phyloP scores from a whole-genome alignment of 1,140 invertebrate species.

The Lycorma delicatula region DNA sequence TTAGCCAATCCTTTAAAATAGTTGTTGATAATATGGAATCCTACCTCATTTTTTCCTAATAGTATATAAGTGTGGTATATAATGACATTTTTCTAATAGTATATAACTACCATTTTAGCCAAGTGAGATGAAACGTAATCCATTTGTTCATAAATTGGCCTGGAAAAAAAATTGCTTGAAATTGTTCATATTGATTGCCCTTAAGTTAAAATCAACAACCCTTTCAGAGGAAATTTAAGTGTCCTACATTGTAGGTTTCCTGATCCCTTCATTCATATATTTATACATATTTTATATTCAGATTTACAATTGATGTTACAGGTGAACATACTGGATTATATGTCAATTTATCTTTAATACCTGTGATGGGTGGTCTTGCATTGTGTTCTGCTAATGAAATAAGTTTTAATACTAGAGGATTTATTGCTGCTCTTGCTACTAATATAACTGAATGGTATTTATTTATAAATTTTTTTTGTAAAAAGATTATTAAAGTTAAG shows the following conservation, averaged over 20 bases:
- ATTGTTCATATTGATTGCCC: no score
- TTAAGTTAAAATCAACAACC: no score
- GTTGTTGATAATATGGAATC: no score
- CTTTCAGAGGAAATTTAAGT: background rate
- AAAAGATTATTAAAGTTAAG: no score
- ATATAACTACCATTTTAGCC: no score
- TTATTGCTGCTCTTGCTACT: constrained; percentile 67
- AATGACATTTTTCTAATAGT: no score
- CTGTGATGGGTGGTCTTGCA: constrained; percentile 76
- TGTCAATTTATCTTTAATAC: constrained; percentile 69
- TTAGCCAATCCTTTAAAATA: no score
- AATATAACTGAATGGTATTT: constrained; percentile 73
- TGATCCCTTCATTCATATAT: background rate
- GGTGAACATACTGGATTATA: constrained; percentile 65
- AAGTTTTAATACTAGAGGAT: constrained; percentile 68
- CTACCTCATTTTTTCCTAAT: no score
- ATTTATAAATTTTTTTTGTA: constrained; percentile 5
- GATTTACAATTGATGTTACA: constrained; percentile 33
- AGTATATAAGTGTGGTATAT: no score
- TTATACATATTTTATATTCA: constrained; percentile 12
- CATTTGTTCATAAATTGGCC: no score
- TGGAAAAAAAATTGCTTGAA: no score
- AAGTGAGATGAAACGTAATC: no score
- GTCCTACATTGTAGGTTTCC: background rate
- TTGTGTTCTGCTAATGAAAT: constrained; percentile 76